A percentile compares a stretch with the other conserved stretches of the same genome.
Conservation (phyloP, 1,140 invertebrate species). For the Halotydeus destructor region DNA sequence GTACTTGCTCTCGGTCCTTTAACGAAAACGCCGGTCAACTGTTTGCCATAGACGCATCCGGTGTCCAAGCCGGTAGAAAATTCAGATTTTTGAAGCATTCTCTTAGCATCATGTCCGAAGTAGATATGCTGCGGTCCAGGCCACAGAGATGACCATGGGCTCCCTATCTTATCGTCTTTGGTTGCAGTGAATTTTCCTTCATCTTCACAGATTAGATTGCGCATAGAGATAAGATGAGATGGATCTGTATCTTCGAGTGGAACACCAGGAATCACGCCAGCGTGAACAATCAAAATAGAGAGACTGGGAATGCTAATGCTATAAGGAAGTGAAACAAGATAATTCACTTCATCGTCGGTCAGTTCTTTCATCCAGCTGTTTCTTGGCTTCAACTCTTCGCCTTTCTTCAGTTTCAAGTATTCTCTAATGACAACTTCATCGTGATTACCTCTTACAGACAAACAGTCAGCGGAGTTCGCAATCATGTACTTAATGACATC, state of each 20-base stretch:
- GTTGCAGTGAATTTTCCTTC: conserved; percentile 12
- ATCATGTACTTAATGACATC: conserved; percentile 19
- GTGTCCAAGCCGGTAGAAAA: conserved; percentile 26
- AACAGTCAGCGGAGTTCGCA: conserved; percentile 1
- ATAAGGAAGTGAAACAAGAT: conserved; percentile 22
- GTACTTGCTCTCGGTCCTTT: conserved; percentile 9
- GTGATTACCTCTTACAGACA: conserved; percentile 18
- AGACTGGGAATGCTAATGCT: conserved; percentile 23
- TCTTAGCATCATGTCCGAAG: conserved; percentile 26
- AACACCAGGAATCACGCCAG: conserved; percentile 23
- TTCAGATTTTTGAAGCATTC: conserved; percentile 20
- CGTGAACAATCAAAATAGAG: conserved; percentile 24
- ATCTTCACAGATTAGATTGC: conserved; percentile 20
- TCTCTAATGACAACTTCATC: conserved; percentile 17
- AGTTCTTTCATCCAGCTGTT: conserved; percentile 22
- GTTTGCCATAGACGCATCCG: conserved; percentile 17
- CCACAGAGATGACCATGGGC: conserved; percentile 24
- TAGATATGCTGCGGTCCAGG: conserved; percentile 26
- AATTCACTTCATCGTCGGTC: conserved; percentile 20
- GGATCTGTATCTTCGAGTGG: conserved; percentile 19
- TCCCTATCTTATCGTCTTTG: conserved; percentile 18
- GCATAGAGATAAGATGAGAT: conserved; percentile 22
- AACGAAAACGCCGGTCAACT: conserved; percentile 11
- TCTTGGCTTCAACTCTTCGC: conserved; percentile 15
- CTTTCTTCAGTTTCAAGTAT: conserved; percentile 11